Conservation (phyloP, 2,113 vertebrate genomes). For the Tricholaema leucomelas region DNA sequence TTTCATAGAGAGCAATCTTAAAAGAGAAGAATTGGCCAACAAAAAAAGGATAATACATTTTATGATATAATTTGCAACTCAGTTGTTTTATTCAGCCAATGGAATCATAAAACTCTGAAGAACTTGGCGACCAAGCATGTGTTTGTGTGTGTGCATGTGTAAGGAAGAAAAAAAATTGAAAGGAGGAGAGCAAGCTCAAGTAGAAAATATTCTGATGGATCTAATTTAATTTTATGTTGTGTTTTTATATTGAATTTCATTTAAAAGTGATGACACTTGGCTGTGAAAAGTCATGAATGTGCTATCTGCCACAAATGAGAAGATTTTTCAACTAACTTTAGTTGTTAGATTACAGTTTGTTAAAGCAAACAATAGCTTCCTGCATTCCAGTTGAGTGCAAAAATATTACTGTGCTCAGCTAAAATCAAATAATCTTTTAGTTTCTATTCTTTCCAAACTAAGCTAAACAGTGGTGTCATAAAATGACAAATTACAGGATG, state of each 20-base stretch:
- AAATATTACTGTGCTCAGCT: slow-evolving; percentile 73
- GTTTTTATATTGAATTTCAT: slow-evolving; percentile 63
- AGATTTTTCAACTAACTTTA: slow-evolving; percentile 66
- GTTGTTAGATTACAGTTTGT: slow-evolving; percentile 73
- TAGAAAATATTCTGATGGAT: slow-evolving; percentile 58
- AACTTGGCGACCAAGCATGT: neutral
- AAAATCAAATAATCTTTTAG: slow-evolving; percentile 80
- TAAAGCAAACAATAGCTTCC: slow-evolving; percentile 79
- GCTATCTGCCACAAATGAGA: slow-evolving; percentile 64
- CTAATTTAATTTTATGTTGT: slow-evolving; percentile 71
- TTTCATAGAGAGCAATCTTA: neutral
- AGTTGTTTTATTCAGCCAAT: neutral
- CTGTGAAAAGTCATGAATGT: slow-evolving; percentile 55
- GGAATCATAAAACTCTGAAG: neutral
- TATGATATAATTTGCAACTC: neutral
- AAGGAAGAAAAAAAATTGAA: neutral
- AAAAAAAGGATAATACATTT: neutral
- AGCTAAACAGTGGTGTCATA: slow-evolving; percentile 69
- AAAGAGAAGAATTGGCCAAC: neutral
- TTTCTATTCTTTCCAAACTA: slow-evolving; percentile 70
- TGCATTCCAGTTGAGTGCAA: slow-evolving; percentile 29
- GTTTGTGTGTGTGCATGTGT: neutral
- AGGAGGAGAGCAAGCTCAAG: neutral
- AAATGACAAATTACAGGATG: slow-evolving; percentile 81
- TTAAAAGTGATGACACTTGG: slow-evolving; percentile 59